Conservation (phyloP, 2,888 invertebrate species). For the Gortyna flavago region DNA sequence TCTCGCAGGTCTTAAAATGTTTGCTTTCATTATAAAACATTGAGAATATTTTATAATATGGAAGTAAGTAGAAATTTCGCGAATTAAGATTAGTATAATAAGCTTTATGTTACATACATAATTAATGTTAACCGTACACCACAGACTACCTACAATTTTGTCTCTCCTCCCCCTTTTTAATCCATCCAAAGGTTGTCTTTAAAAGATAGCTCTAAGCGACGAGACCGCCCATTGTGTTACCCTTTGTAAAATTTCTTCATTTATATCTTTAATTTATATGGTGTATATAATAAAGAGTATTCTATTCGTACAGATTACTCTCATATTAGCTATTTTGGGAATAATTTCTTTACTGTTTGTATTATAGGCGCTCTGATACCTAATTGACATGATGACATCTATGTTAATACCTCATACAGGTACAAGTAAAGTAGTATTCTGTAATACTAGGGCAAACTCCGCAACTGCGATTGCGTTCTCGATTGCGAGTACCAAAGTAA, state of each 20-base stretch:
- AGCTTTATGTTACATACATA: too few relatives aligned
- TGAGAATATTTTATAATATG: background rate
- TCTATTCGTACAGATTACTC: background rate
- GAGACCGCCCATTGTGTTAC: too few relatives aligned
- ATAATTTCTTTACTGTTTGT: background rate
- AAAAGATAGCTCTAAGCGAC: too few relatives aligned
- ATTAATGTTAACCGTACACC: too few relatives aligned
- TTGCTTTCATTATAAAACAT: slow-evolving; percentile 3
- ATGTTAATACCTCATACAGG: slow-evolving; percentile 18
- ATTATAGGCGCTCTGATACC: background rate
- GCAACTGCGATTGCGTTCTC: slow-evolving; percentile 44
- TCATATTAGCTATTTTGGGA: background rate
- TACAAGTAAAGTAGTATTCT: slow-evolving; percentile 17
- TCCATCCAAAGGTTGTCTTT: too few relatives aligned
- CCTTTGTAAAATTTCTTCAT: too few relatives aligned
- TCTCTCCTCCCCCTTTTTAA: too few relatives aligned
- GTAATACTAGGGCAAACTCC: slow-evolving; percentile 45
- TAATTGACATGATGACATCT: slow-evolving; percentile 1
- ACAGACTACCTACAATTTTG: too few relatives aligned
- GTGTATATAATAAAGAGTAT: background rate
- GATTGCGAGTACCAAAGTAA: slow-evolving; percentile 38
- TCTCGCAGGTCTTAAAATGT: background rate
- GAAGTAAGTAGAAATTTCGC: too few relatives aligned
- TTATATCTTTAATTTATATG: too few relatives aligned
- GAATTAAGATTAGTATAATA: too few relatives aligned